Base-by-base conservation (phyloP, 1,140 invertebrate species). In the Brachionus paranguensis region DNA sequence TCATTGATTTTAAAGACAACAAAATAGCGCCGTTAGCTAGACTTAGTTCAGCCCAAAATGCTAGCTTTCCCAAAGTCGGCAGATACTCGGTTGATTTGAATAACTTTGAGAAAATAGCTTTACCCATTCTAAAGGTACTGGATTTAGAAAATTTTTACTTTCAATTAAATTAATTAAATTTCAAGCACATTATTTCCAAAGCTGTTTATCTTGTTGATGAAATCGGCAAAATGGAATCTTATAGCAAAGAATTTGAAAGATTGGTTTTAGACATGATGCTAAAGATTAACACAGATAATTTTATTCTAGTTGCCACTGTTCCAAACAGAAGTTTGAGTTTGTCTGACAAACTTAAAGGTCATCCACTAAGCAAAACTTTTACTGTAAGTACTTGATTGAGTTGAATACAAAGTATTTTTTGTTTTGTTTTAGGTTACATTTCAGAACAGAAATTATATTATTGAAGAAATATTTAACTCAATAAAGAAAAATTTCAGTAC, bases 211-310 rank as follows among this genome's bases (percentile, higher is more conserved):
- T 81, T 4, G 27, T 81, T 14, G 78, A 81, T 45, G 78, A 81
- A 65, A 37, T 81, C 14, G 78, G 78, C 11, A 81, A 81, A 81
- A 81, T 81, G 78, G 78, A 81, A 68, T 27, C 53, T 27, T 64
- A 29, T 27, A 81, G 78, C 17, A 81, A 45, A 64, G 11, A 60
- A 29, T 81, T 81, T 47, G 78, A 81, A 64, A 60, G 78, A 60
- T 43, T 27, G 20, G 41, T 81, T 20, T 27, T 81, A 14, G 41
- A 60, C 3, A 17, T 81, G 24, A 5, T 81, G 27, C 11, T 41
- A 37, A 60, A 68, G 33, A 64, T 81, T 20, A 12, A 43, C 10
- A 12, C 20, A 11, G 78, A 81, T 55, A 81, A 81, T 64, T 81
- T 81, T 68, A 12, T 64, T 29, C 12, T 81, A 14, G 33, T 81